Evolutionary conservation across 2,888 invertebrate species (phyloP).

Genomic region (Digitonthophagus gazella): DNA sequence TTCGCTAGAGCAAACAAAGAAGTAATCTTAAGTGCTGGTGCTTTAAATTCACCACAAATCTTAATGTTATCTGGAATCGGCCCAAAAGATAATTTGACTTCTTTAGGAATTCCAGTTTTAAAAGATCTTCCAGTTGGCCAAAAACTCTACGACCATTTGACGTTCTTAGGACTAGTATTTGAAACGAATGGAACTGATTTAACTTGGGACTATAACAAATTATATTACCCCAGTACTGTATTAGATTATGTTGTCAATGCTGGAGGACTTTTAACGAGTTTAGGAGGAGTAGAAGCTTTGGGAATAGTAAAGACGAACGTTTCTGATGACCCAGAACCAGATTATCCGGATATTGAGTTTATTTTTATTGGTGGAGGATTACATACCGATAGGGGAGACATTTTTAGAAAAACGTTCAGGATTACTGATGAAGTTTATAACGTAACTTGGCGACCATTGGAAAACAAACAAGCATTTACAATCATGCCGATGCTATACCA

Average conservation of each 20-base stretch:
- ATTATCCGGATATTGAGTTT: constrained; percentile 64
- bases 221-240: constrained; percentile 39
- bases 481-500: constrained; percentile 70
- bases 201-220: constrained; percentile 22
- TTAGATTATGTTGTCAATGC: constrained; percentile 48
- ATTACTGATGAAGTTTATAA: constrained; percentile 58
- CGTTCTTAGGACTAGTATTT: constrained; percentile 60
- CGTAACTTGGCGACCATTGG: constrained; percentile 57
- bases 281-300: constrained; percentile 63
- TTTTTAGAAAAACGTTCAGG: constrained; percentile 53
- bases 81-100: constrained; percentile 58
- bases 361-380: constrained; percentile 59
- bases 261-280: constrained; percentile 55
- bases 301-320: constrained; percentile 50
- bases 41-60: constrained; percentile 78
- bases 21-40: constrained; percentile 62
- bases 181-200: constrained; percentile 51
- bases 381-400: constrained; percentile 52
- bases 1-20: constrained; percentile 53
- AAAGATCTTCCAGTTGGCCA: constrained; percentile 65
- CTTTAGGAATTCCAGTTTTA: constrained; percentile 60
- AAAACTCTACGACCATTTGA: constrained; percentile 67
- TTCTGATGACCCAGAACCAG: constrained; percentile 43
- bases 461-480: constrained; percentile 43
- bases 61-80: constrained; percentile 68